phyloP scores from a whole-genome alignment of 2,888 invertebrate genomes.

The Neelides folsomi region DNA sequence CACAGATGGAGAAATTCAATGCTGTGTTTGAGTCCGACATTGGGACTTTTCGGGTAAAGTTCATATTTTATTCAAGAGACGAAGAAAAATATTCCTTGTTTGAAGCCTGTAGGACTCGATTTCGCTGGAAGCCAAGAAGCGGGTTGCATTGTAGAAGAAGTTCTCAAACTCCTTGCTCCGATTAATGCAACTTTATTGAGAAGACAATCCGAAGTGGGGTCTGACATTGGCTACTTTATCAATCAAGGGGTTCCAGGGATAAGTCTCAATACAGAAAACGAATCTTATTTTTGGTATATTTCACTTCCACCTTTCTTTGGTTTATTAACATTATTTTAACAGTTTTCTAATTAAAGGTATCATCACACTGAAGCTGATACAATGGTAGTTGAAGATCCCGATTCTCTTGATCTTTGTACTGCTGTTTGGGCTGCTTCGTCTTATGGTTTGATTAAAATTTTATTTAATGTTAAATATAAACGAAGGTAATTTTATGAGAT shows the following conservation, averaged over 20 bases:
- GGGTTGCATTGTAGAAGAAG: slow-evolving; percentile 53
- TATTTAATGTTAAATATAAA: too few species aligned
- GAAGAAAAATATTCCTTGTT: too few species aligned
- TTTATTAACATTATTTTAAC: too few species aligned
- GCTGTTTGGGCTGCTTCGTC: slow-evolving; percentile 66
- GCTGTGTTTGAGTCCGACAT: slow-evolving; percentile 58
- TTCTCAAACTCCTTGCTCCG: slow-evolving; percentile 51
- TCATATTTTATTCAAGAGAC: too few species aligned
- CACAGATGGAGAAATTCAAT: slow-evolving; percentile 46
- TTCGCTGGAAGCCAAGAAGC: slow-evolving; percentile 50
- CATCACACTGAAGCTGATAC: slow-evolving; percentile 69
- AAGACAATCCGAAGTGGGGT: slow-evolving; percentile 46
- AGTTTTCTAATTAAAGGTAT: slow-evolving; percentile 6
- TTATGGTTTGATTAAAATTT: slow-evolving; percentile 57
- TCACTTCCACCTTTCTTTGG: too few species aligned
- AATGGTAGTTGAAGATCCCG: slow-evolving; percentile 58
- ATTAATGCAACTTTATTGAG: slow-evolving; percentile 53
- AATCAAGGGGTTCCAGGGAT: slow-evolving; percentile 55
- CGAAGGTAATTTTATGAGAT: too few species aligned
- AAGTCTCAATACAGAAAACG: slow-evolving; percentile 51
- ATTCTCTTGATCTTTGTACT: slow-evolving; percentile 54
- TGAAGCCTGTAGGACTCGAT: slow-evolving; percentile 44
- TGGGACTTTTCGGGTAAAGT: slow-evolving; percentile 50
- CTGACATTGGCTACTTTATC: slow-evolving; percentile 54
- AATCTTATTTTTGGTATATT: slow-evolving; percentile 16